Evolutionary conservation across 2,888 invertebrate species (phyloP).

Genomic region (Congeria kusceri): DNA sequence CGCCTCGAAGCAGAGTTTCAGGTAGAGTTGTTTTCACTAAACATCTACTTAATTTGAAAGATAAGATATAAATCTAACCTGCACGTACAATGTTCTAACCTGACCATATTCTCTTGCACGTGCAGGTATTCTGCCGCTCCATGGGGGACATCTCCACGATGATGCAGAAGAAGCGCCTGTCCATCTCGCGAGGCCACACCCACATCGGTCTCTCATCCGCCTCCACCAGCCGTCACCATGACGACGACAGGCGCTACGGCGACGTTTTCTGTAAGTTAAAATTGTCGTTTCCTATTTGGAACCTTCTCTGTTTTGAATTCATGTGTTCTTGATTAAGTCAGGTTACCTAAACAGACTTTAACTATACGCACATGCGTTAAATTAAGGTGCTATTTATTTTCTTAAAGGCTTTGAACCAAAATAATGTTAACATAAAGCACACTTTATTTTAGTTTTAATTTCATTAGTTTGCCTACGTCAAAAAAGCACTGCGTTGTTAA

Average conservation of each 20-base stretch:
- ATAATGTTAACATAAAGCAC: too few species aligned
- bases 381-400: too few species aligned
- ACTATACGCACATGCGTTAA: too few species aligned
- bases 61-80: background rate
- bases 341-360: too few species aligned
- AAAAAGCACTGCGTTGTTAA: too few species aligned
- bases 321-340: too few species aligned
- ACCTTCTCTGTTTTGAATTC: background rate
- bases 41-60: background rate
- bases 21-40: background rate
- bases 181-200: slow-evolving; percentile 62
- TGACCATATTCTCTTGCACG: background rate
- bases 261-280: slow-evolving; percentile 64
- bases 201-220: slow-evolving; percentile 57
- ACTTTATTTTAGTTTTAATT: too few species aligned
- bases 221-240: slow-evolving; percentile 45
- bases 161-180: slow-evolving; percentile 52
- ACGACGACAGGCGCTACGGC: slow-evolving; percentile 57
- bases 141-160: slow-evolving; percentile 60
- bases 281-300: too few species aligned
- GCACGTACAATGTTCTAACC: background rate
- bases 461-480: too few species aligned
- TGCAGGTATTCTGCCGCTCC: slow-evolving; percentile 4
- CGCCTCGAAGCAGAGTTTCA: slow-evolving; percentile 57
- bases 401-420: too few species aligned